These are phyloP conservation scores for Melanostoma scalare DNA, from an alignment of 2,888 invertebrate genomes.

Conservation along the genomic window DNA sequence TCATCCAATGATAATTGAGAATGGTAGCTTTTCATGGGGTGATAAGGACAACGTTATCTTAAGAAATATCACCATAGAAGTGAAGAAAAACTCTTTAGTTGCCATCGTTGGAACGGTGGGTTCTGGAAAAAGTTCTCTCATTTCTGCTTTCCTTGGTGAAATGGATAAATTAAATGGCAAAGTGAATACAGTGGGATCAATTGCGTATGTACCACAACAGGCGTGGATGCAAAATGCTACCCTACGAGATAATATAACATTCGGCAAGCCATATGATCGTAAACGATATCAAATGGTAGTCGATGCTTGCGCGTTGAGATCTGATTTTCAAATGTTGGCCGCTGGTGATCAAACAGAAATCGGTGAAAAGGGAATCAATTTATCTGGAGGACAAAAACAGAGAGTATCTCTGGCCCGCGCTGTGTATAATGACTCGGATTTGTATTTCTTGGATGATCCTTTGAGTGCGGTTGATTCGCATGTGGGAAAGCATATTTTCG, in stretches of 20 bases:
- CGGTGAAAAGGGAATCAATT: constrained; percentile 95
- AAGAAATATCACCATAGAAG: constrained; percentile 88
- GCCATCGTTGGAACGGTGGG: constrained; percentile 95
- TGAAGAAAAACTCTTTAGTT: constrained; percentile 87
- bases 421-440: constrained; percentile 93
- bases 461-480: constrained; percentile 98
- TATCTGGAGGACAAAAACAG: constrained; percentile 93
- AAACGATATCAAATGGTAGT: constrained; percentile 90
- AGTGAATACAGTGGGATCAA: constrained; percentile 87
- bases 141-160: constrained; percentile 94
- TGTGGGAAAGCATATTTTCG: constrained; percentile 98
- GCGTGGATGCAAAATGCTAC: constrained; percentile 99
- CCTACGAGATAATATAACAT: constrained; percentile 94
- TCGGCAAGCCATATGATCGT: constrained; percentile 89
- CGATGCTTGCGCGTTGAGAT: constrained; percentile 93
- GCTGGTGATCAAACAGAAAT: constrained; percentile 99
- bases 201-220: constrained; percentile 96
- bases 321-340: constrained; percentile 96
- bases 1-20: constrained; percentile 90
- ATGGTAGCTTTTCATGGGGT: constrained; percentile 95
- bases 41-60: constrained; percentile 85
- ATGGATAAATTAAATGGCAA: constrained; percentile 92
- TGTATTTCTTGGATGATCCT: constrained; percentile 98
- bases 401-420: constrained; percentile 95
- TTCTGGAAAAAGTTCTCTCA: constrained; percentile 92